A percentile compares a stretch with the other conserved stretches of the same genome.
phyloP scores from a whole-genome alignment of 2,797 vertebrate genomes.

The Acipenser transmontanus region DNA sequence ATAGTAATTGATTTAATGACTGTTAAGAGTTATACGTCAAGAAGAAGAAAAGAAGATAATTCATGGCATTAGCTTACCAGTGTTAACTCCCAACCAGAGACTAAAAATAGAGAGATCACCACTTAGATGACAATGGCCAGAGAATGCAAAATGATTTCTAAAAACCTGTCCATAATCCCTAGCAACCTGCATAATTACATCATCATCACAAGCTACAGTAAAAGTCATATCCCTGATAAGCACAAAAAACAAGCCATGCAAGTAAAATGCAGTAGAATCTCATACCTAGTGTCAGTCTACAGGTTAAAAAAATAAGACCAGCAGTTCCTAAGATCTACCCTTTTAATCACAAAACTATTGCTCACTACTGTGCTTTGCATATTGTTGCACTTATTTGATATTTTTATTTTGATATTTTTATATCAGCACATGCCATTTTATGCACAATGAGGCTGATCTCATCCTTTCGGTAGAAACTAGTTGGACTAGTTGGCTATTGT shows the following conservation, averaged over 20 bases:
- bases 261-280: background rate
- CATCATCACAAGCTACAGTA: background rate
- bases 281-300: background rate
- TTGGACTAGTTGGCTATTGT: too few relatives aligned
- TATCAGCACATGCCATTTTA: too few relatives aligned
- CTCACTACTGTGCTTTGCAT: too few relatives aligned
- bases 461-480: too few relatives aligned
- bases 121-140: constrained; percentile 24
- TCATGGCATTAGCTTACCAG: constrained; percentile 29
- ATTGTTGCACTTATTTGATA: too few relatives aligned
- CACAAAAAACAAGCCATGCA: background rate
- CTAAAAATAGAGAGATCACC: constrained; percentile 27
- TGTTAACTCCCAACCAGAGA: constrained; percentile 23
- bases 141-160: constrained; percentile 7
- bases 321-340: background rate
- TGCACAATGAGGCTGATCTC: too few relatives aligned
- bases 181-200: constrained; percentile 10
- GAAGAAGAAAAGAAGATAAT: constrained; percentile 24
- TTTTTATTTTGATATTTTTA: too few relatives aligned
- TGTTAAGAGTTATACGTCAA: constrained; percentile 16
- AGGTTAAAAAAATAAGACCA: background rate
- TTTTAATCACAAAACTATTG: background rate
- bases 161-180: constrained; percentile 40
- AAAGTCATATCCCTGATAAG: background rate
- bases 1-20: constrained; percentile 51